These are phyloP conservation scores for Amiota mariae DNA, from an alignment of 2,888 invertebrate genomes.

Conservation along the genomic window DNA sequence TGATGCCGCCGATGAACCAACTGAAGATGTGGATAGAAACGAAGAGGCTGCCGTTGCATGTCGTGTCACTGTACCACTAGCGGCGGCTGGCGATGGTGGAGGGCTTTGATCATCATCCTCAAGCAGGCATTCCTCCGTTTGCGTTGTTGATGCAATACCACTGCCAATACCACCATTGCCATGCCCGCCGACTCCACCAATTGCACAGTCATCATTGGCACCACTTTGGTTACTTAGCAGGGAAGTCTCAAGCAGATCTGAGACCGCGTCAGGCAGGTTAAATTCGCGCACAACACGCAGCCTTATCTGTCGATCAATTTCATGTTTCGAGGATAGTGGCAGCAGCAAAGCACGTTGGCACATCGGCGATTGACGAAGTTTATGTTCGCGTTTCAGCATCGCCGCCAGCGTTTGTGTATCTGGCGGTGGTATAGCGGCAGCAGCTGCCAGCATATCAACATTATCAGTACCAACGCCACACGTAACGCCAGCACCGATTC, in stretches of 20 bases:
- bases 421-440: slow-evolving; percentile 82
- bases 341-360: slow-evolving; percentile 85
- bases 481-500: slow-evolving; percentile 57
- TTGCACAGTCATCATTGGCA: slow-evolving; percentile 32
- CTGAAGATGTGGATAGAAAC: slow-evolving; percentile 71
- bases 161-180: slow-evolving; percentile 38
- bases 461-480: slow-evolving; percentile 73
- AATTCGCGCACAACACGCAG: slow-evolving; percentile 94
- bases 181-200: slow-evolving; percentile 41
- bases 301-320: slow-evolving; percentile 86
- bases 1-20: slow-evolving; percentile 57
- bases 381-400: slow-evolving; percentile 89
- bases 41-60: slow-evolving; percentile 51
- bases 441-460: slow-evolving; percentile 79
- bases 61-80: slow-evolving; percentile 54
- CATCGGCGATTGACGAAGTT: slow-evolving; percentile 84
- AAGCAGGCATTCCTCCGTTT: slow-evolving; percentile 64
- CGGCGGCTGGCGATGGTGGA: slow-evolving; percentile 74
- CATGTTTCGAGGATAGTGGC: slow-evolving; percentile 83
- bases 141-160: slow-evolving; percentile 59
- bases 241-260: slow-evolving; percentile 81
- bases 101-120: slow-evolving; percentile 70
- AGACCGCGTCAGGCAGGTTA: slow-evolving; percentile 91
- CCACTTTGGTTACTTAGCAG: slow-evolving; percentile 62
- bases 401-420: slow-evolving; percentile 83